These are phyloP conservation scores for Brachyalestes nurse DNA, from an alignment of 2,797 vertebrate genomes.

Conservation along the genomic window DNA sequence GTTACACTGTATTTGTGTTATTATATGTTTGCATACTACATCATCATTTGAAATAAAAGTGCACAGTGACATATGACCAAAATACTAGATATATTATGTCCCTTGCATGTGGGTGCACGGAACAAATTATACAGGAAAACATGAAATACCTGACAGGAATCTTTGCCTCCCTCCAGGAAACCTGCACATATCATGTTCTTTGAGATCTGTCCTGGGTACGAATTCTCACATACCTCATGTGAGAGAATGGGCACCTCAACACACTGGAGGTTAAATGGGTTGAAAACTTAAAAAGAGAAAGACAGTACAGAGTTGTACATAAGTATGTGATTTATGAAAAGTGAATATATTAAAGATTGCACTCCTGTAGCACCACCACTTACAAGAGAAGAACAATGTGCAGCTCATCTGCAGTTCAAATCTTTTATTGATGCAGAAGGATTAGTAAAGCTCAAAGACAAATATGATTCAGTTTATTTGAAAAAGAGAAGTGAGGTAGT, in stretches of 20 bases:
- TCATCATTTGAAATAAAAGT: too few relatives aligned
- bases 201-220: conserved; percentile 75
- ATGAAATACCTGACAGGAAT: conserved; percentile 75
- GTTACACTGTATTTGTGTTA: too few relatives aligned
- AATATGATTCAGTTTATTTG: too few relatives aligned
- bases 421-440: too few relatives aligned
- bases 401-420: too few relatives aligned
- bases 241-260: conserved; percentile 74
- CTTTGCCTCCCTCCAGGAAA: conserved; percentile 65
- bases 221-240: conserved; percentile 62
- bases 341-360: neutral
- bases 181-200: conserved; percentile 75
- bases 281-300: conserved; percentile 69
- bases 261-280: conserved; percentile 77
- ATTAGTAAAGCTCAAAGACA: too few relatives aligned
- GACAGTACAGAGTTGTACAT: neutral
- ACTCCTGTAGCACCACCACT: neutral
- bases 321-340: neutral
- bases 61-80: too few relatives aligned
- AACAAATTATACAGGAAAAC: neutral
- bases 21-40: too few relatives aligned
- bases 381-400: too few relatives aligned
- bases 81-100: too few relatives aligned
- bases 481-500: too few relatives aligned
- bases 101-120: too few relatives aligned